Evolutionary conservation across 53 echinoderm and acorn worm species (phyloP).

Genomic region (Echinometra lucunter): DNA sequence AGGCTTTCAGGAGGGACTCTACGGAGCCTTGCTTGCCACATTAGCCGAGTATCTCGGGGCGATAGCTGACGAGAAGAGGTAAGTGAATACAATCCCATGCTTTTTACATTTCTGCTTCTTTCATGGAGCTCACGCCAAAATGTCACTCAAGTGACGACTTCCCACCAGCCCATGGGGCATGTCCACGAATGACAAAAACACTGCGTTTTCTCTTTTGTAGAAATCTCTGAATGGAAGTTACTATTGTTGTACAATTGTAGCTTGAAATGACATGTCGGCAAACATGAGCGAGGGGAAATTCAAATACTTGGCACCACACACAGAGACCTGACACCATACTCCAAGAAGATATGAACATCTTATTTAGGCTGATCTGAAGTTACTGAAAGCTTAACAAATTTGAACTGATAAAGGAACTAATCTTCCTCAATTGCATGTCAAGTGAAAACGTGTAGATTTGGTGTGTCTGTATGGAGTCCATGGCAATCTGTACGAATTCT

Average conservation of each 20-base stretch:
- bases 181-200: constrained; percentile 38
- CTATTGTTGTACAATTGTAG: constrained; percentile 28
- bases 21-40: constrained; percentile 25
- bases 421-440: background rate
- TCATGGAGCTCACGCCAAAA: background rate
- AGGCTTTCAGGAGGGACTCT: constrained; percentile 32
- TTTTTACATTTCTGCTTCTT: background rate
- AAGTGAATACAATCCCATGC: constrained; percentile 43
- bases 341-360: background rate
- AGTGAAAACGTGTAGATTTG: too few relatives aligned
- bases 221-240: constrained; percentile 20
- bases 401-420: background rate
- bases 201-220: background rate
- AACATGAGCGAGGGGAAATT: constrained; percentile 35
- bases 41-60: constrained; percentile 51
- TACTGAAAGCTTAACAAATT: background rate
- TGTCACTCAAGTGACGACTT: constrained; percentile 51
- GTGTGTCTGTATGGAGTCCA: too few relatives aligned
- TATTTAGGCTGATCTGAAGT: background rate
- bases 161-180: constrained; percentile 37
- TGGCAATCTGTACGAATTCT: too few relatives aligned
- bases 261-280: constrained; percentile 44
- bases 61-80: constrained; percentile 12
- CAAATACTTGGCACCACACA: constrained; percentile 35
- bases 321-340: background rate